Evolutionary conservation across 2,888 invertebrate genomes (phyloP).

Genomic region (Metopia argyrocephala): DNA sequence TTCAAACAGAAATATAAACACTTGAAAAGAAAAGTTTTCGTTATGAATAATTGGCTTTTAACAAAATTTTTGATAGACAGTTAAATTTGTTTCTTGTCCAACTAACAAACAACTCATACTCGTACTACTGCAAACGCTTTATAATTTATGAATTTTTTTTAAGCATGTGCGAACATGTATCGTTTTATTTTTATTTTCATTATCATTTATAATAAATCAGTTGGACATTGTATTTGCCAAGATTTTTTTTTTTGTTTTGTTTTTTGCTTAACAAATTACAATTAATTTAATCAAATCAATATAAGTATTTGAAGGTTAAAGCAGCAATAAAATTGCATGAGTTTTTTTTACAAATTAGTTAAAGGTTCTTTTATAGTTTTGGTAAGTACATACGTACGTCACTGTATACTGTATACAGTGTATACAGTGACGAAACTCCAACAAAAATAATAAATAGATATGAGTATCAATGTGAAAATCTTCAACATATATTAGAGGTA

Average conservation of each 20-base stretch:
- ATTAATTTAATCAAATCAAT: conserved; percentile 51
- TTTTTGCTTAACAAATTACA: conserved; percentile 45
- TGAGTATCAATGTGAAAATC: too few species aligned
- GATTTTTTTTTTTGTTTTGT: conserved; percentile 21
- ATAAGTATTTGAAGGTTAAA: conserved; percentile 59
- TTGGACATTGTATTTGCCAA: conserved; percentile 49
- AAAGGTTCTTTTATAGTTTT: not conserved
- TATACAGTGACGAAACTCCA: too few species aligned
- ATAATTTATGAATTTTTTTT: conserved; percentile 31
- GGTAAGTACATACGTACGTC: not conserved
- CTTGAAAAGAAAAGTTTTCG: conserved; percentile 20
- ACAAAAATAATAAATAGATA: too few species aligned
- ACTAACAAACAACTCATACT: not conserved
- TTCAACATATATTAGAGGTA: too few species aligned
- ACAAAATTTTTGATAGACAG: not conserved
- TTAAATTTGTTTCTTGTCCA: conserved; percentile 2
- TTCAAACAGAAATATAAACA: not conserved
- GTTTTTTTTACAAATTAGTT: not conserved
- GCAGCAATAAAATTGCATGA: conserved; percentile 35
- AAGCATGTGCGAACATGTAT: conserved; percentile 27
- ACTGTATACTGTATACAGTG: too few species aligned
- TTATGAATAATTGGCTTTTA: not conserved
- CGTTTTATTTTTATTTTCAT: not conserved
- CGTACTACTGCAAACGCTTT: not conserved
- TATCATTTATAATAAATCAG: conserved; percentile 37